Conservation (phyloP, 2,113 vertebrate genomes). For the Candoia aspera region DNA sequence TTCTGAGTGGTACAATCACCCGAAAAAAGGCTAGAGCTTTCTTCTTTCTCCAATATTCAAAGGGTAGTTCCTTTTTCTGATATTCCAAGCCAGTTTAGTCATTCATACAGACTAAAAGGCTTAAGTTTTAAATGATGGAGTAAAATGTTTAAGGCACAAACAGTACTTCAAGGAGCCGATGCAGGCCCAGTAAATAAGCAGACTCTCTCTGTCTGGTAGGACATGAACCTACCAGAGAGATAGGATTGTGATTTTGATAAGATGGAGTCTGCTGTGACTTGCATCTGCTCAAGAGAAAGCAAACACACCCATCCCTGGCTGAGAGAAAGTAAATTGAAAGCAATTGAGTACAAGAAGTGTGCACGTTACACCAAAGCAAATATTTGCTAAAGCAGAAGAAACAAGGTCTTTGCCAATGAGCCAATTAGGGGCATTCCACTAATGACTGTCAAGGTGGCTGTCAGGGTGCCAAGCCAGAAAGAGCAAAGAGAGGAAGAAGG, state of each 20-base stretch:
- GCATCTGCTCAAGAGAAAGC: slow-evolving; percentile 47
- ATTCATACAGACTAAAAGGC: slow-evolving; percentile 53
- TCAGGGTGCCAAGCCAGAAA: neutral
- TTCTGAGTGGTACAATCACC: neutral
- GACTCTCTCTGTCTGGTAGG: slow-evolving; percentile 46
- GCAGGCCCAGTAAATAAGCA: slow-evolving; percentile 44
- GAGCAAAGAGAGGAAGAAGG: neutral
- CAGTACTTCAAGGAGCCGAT: slow-evolving; percentile 37
- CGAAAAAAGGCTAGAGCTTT: slow-evolving; percentile 6
- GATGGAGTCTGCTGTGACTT: slow-evolving; percentile 36
- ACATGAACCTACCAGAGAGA: neutral
- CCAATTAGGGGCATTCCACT: neutral
- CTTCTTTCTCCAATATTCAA: neutral
- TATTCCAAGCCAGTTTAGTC: slow-evolving; percentile 54
- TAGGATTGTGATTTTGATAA: neutral
- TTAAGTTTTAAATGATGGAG: slow-evolving; percentile 42
- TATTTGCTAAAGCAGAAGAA: slow-evolving; percentile 47
- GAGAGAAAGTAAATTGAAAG: slow-evolving; percentile 46
- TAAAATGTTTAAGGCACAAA: slow-evolving; percentile 27
- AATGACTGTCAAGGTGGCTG: slow-evolving; percentile 17
- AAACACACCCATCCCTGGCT: slow-evolving; percentile 40
- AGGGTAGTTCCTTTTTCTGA: slow-evolving; percentile 29
- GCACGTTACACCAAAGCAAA: slow-evolving; percentile 19
- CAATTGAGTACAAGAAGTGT: slow-evolving; percentile 31
- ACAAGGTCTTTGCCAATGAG: slow-evolving; percentile 28